Conservation (phyloP, 2,888 invertebrate species). For the Hetaerina titia region DNA sequence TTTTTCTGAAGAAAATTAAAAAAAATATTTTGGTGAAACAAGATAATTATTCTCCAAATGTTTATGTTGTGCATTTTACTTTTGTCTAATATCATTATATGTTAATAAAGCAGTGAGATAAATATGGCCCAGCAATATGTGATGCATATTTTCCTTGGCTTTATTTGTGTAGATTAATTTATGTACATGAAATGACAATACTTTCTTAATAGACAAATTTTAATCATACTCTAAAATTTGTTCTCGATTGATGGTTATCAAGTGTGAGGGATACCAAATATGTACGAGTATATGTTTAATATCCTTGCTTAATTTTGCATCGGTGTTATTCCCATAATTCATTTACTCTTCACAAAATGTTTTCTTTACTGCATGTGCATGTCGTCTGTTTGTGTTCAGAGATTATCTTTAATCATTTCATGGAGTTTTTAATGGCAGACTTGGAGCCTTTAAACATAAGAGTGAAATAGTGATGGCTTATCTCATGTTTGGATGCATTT, state of each 20-base stretch:
- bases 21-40: too few species aligned
- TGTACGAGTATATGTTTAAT: neutral
- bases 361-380: neutral
- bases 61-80: neutral
- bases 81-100: too few species aligned
- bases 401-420: neutral
- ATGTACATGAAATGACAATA: neutral
- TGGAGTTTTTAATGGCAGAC: neutral
- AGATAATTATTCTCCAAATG: neutral
- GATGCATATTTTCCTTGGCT: neutral
- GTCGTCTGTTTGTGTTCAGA: neutral
- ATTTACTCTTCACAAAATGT: neutral
- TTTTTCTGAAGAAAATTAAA: too few species aligned
- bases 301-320: slow-evolving; percentile 59
- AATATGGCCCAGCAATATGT: neutral
- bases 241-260: neutral
- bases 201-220: slow-evolving; percentile 2
- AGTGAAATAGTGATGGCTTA: neutral
- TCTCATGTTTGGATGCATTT: neutral
- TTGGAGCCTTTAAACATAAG: neutral
- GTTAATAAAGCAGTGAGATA: neutral
- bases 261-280: slow-evolving; percentile 47
- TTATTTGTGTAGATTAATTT: slow-evolving; percentile 13
- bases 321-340: neutral
- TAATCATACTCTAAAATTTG: neutral